Conservation (phyloP, 2,888 invertebrate genomes). For the Lasioglossum zephyrum region DNA sequence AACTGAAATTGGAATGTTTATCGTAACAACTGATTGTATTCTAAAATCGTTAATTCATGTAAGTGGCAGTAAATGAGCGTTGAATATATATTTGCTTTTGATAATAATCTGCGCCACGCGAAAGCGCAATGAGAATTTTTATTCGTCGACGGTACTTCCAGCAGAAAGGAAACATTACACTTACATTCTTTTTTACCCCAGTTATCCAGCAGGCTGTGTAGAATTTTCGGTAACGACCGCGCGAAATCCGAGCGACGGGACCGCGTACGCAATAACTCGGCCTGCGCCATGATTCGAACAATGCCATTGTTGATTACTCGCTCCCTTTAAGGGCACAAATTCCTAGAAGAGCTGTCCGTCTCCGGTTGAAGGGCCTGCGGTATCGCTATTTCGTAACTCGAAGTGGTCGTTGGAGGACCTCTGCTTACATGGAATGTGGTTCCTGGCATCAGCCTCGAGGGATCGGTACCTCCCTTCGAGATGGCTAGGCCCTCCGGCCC, state of each 20-base stretch:
- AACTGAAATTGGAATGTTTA: too few relatives aligned
- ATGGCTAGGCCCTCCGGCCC: conserved; percentile 30
- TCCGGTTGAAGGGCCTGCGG: conserved; percentile 52
- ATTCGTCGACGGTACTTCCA: not conserved
- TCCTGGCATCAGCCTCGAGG: conserved; percentile 67
- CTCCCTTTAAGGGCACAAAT: conserved; percentile 42
- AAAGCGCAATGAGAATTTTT: not conserved
- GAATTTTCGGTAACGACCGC: conserved; percentile 1
- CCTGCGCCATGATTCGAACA: conserved; percentile 37
- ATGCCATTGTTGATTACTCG: conserved; percentile 59
- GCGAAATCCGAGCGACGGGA: conserved; percentile 8
- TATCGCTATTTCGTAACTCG: conserved; percentile 62
- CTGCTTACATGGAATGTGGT: conserved; percentile 68
- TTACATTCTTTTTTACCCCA: not conserved
- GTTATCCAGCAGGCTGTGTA: not conserved
- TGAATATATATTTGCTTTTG: not conserved
- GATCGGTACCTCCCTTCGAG: conserved; percentile 56
- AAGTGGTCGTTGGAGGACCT: conserved; percentile 63
- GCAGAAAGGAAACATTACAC: not conserved
- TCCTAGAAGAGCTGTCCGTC: conserved; percentile 39
- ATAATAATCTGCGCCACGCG: too few relatives aligned
- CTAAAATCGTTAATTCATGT: too few relatives aligned
- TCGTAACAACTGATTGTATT: too few relatives aligned
- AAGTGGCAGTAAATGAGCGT: not conserved
- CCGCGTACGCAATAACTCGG: conserved; percentile 39